phyloP scores from a whole-genome alignment of 1,140 invertebrate species.

The Saccostrea cuccullata region DNA sequence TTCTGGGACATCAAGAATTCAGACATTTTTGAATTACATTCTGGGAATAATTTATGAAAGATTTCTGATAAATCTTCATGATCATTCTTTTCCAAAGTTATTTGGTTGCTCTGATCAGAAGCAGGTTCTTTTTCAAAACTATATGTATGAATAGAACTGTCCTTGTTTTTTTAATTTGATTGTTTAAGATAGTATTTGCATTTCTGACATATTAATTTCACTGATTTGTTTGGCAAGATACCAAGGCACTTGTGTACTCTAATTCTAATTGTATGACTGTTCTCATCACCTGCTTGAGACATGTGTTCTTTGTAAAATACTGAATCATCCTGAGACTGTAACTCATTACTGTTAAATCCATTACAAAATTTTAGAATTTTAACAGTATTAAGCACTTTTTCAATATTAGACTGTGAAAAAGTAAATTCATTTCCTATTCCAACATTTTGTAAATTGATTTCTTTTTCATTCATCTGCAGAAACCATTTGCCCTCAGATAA shows the following conservation, averaged over 20 bases:
- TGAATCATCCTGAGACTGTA: background rate
- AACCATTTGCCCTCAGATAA: background rate
- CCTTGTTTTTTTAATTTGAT: background rate
- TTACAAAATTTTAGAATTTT: slow-evolving; percentile 8
- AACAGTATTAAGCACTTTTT: background rate
- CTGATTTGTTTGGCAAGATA: background rate
- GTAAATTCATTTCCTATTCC: background rate
- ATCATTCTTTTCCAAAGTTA: background rate
- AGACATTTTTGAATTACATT: slow-evolving; percentile 38
- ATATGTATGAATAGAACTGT: background rate
- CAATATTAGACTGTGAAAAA: background rate
- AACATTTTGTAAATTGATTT: background rate
- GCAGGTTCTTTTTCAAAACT: background rate
- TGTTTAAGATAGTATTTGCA: background rate
- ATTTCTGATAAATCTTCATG: slow-evolving; percentile 26
- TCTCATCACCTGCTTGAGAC: background rate
- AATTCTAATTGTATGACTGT: background rate
- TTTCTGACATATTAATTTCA: background rate
- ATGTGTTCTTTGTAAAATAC: slow-evolving; percentile 11
- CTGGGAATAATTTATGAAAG: slow-evolving; percentile 24
- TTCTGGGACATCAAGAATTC: slow-evolving; percentile 42
- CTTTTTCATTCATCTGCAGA: background rate
- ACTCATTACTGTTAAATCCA: background rate
- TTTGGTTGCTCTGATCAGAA: background rate
- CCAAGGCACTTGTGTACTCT: background rate